Conservation (phyloP, 2,113 vertebrate species). For the Odontophorus gujanensis region DNA sequence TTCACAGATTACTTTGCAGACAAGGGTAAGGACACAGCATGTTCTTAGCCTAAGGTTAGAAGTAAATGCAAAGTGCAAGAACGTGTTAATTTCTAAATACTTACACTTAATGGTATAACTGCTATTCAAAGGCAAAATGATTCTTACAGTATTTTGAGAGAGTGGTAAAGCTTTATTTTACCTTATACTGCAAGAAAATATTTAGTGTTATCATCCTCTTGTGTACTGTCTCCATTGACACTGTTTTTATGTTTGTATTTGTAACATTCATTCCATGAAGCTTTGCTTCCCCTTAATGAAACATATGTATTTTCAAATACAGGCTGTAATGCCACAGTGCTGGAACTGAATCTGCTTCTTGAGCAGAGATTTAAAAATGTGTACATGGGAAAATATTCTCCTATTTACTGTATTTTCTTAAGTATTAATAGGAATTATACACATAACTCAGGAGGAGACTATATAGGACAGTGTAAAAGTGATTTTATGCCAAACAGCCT, state of each 20-base stretch:
- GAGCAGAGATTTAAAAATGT: background rate
- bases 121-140: background rate
- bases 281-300: conserved; percentile 58
- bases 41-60: background rate
- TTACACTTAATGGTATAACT: background rate
- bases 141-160: background rate
- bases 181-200: background rate
- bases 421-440: background rate
- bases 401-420: background rate
- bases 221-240: conserved; percentile 57
- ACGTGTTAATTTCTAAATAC: background rate
- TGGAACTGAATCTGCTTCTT: background rate
- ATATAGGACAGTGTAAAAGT: background rate
- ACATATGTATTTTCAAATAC: background rate
- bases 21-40: conserved; percentile 83
- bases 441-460: background rate
- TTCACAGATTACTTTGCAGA: conserved; percentile 84
- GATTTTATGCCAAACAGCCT: conserved; percentile 29
- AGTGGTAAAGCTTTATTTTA: conserved; percentile 21
- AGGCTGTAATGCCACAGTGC: background rate
- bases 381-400: background rate
- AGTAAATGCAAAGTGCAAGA: background rate
- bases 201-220: conserved; percentile 24
- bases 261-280: conserved; percentile 72
- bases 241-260: conserved; percentile 56